Base-by-base conservation (phyloP, 2,797 vertebrate species). In the Diplodus puntazzo region DNA sequence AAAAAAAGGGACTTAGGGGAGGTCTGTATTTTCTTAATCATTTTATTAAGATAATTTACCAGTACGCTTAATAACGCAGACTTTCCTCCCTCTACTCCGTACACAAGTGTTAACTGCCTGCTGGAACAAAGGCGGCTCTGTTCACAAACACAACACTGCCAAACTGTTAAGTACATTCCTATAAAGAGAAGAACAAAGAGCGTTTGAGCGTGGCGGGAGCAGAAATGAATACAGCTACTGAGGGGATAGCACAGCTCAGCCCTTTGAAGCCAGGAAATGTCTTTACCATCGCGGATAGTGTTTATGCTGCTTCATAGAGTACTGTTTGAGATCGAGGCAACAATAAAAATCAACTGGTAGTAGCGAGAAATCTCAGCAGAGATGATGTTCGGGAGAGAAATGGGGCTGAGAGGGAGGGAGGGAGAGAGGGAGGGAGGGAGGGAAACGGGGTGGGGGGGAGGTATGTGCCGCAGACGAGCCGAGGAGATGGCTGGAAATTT, bases 91-190 rank as follows among this genome's bases (percentile, higher is more conserved):
- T 89, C 74, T 86, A 53, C 83, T 88, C 88, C 59, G 88, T 89
- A 86, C 85, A 89, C 83, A 83, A 88, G 89, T 83, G 87, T 90
- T 90, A 89, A 90, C 83, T 82, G 86, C 83, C 88, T 82, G 89
- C 83, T 74, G 84, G 83, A 92, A 93, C 92, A 92, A 92, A 92
- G 89, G 85, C 70, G 12, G 75, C 86, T 91, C 88, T 93, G 91
- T 94, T 89, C 87, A 72, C 80, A 91, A 89, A 92, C 85, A 89
- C 88, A 92, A 92, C 91, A 87, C 87, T 87, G 92, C 90, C 91
- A 86, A 94, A 93, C 91, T 90, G 92, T 93, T 93, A 91, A 92
- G 91, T 92, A 92, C 91, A 92, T 91, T 93, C 89, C 91, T 92
- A 89, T 88, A 93, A 93, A 90, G 88, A 89, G 88, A 90, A 88